Percentiles rank a stretch among this genome's conserved stretches.
phyloP scores from a whole-genome alignment of 2,888 invertebrate genomes.

The Thereva nobilitata region DNA sequence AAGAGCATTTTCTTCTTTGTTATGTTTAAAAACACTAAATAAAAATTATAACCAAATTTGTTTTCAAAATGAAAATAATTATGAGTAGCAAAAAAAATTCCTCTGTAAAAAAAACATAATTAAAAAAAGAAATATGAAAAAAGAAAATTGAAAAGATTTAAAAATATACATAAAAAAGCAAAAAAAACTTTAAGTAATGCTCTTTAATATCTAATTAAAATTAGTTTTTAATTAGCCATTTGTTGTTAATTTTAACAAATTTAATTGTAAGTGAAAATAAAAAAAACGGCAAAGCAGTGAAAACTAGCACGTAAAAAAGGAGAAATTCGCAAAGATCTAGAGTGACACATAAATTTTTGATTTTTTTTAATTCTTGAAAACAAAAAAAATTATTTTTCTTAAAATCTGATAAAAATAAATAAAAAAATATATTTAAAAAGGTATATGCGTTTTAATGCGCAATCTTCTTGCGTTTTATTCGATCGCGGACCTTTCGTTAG shows the following conservation, averaged over 20 bases:
- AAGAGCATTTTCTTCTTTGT: conserved; percentile 30
- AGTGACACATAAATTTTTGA: conserved; percentile 24
- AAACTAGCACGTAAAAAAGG: background rate
- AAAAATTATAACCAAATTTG: conserved; percentile 33
- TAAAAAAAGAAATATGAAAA: conserved; percentile 1
- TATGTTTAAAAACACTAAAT: conserved; percentile 28
- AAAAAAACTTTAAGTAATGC: conserved; percentile 27
- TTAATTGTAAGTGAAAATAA: conserved; percentile 10
- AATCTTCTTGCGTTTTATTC: too few species aligned
- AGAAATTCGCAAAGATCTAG: conserved; percentile 6
- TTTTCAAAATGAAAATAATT: conserved; percentile 18
- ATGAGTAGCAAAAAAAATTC: conserved; percentile 16
- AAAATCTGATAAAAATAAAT: conserved; percentile 29
- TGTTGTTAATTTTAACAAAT: conserved; percentile 33
- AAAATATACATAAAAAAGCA: background rate
- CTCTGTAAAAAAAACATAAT: conserved; percentile 29
- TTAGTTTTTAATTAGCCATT: conserved; percentile 29
- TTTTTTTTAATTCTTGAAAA: conserved; percentile 25
- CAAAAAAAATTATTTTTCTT: conserved; percentile 25
- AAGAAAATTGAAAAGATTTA: too few species aligned
- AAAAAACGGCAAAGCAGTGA: background rate
- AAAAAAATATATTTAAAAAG: conserved; percentile 34
- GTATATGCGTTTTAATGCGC: conserved; percentile 10
- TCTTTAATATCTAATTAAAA: conserved; percentile 25
- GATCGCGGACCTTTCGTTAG: too few species aligned